These are phyloP conservation scores for Xiphydria camelus DNA, from an alignment of 2,888 invertebrate species.

Conservation along the genomic window DNA sequence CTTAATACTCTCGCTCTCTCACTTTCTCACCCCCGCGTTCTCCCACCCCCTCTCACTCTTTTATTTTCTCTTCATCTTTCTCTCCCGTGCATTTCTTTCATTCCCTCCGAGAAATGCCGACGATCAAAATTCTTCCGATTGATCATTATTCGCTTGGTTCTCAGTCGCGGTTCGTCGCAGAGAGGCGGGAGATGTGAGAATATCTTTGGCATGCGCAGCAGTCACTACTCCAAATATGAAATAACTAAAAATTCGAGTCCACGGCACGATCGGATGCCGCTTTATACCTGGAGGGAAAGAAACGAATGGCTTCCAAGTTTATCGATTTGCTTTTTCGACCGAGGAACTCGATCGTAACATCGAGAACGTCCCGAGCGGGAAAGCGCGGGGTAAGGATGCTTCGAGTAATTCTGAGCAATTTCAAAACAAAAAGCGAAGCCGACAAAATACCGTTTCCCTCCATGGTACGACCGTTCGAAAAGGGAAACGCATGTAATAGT, in stretches of 20 bases:
- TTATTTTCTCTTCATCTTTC: conserved; percentile 16
- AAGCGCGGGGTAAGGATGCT: too few relatives aligned
- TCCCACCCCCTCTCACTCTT: conserved; percentile 8
- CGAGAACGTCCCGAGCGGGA: too few relatives aligned
- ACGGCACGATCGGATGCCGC: conserved; percentile 23
- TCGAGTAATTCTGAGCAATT: too few relatives aligned
- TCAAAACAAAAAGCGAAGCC: too few relatives aligned
- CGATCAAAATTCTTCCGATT: neutral
- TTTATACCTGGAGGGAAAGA: neutral
- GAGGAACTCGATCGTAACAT: too few relatives aligned
- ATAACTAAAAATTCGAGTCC: conserved; percentile 55
- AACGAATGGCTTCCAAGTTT: neutral
- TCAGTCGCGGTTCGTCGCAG: conserved; percentile 52
- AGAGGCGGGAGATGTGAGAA: conserved; percentile 59
- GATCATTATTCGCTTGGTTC: conserved; percentile 37
- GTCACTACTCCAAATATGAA: conserved; percentile 58
- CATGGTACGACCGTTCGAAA: too few relatives aligned
- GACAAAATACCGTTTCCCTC: too few relatives aligned
- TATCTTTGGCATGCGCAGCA: conserved; percentile 57
- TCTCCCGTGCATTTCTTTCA: conserved; percentile 28
- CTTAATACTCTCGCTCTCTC: conserved; percentile 26
- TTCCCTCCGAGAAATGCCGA: neutral
- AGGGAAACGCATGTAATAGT: too few relatives aligned
- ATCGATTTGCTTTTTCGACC: too few relatives aligned
- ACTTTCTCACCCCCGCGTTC: conserved; percentile 31